A percentile compares a stretch with the other conserved stretches of the same genome.
Evolutionary conservation across 2,888 invertebrate species (phyloP).

Genomic region (Erynnis tages): DNA sequence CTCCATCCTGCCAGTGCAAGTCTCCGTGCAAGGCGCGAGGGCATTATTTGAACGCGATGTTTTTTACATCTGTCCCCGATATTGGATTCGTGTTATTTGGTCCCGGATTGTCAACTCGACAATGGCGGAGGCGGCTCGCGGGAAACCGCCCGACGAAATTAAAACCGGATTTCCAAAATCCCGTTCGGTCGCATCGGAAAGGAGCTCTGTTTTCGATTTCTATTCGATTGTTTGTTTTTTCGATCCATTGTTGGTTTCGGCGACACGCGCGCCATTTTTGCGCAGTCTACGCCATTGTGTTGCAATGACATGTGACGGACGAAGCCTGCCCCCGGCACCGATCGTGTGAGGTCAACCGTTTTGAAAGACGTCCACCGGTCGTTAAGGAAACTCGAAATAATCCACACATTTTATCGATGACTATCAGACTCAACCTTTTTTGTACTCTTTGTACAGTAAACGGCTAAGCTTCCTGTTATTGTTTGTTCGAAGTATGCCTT

Average conservation of each 20-base stretch:
- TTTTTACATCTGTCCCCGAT: constrained; percentile 27
- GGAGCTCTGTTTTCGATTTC: constrained; percentile 79
- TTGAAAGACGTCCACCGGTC: constrained; percentile 27
- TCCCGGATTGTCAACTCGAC: constrained; percentile 40
- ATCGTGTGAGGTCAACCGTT: constrained; percentile 49
- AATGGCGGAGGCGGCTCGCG: constrained; percentile 48
- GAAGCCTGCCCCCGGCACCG: constrained; percentile 41
- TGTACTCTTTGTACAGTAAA: not conserved
- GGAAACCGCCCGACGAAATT: constrained; percentile 64
- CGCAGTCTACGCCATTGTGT: constrained; percentile 76
- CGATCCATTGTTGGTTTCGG: constrained; percentile 68
- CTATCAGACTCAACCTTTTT: too few relatives aligned
- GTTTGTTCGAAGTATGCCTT: not conserved
- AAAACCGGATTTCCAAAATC: constrained; percentile 80
- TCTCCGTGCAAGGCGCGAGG: not conserved
- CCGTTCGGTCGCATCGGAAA: constrained; percentile 74
- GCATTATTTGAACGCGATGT: constrained; percentile 18
- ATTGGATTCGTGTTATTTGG: constrained; percentile 27
- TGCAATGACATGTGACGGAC: constrained; percentile 76
- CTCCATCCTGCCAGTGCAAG: not conserved
- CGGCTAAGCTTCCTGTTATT: not conserved
- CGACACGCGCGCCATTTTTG: constrained; percentile 78
- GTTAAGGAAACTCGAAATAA: constrained; percentile 28
- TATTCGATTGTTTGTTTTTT: constrained; percentile 79
- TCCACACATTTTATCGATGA: constrained; percentile 24